Conservation (phyloP, 53 echinoderm and acorn worm genomes). For the Stichopus horrens region DNA sequence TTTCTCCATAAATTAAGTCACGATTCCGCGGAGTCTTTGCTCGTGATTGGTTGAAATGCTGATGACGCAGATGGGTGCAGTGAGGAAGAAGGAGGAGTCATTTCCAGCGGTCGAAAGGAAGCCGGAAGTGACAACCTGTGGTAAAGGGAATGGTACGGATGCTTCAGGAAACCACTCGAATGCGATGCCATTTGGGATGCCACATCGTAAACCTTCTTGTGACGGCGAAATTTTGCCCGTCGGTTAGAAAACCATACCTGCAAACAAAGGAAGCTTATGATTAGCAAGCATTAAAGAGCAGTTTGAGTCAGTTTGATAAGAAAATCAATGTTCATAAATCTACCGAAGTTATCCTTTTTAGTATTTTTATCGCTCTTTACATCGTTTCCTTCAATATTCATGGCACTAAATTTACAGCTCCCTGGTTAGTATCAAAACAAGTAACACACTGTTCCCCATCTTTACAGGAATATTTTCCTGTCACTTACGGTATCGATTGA, state of each 20-base stretch:
- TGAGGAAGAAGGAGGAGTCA: conserved; percentile 24
- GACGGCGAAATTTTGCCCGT: conserved; percentile 96
- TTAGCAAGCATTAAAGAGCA: too few relatives aligned
- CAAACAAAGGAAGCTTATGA: not conserved
- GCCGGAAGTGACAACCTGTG: conserved; percentile 49
- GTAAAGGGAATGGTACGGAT: conserved; percentile 55
- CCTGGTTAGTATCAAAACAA: too few relatives aligned
- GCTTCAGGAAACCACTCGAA: conserved; percentile 21
- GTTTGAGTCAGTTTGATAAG: too few relatives aligned
- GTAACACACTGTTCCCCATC: too few relatives aligned
- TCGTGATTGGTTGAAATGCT: conserved; percentile 61
- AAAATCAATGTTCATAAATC: too few relatives aligned
- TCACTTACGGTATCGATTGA: too few relatives aligned
- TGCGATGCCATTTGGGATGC: conserved; percentile 35
- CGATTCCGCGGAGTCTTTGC: conserved; percentile 13
- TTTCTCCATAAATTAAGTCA: not conserved
- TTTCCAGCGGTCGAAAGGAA: conserved; percentile 48
- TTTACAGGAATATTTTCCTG: too few relatives aligned
- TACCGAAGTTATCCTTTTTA: too few relatives aligned
- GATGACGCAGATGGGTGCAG: conserved; percentile 44
- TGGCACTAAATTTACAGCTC: too few relatives aligned
- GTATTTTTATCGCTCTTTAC: too few relatives aligned
- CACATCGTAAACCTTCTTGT: conserved; percentile 76
- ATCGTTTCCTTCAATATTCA: too few relatives aligned
- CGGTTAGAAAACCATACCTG: conserved; percentile 99